Conservation (phyloP, 2,797 vertebrate species). For the Lycodopsis pacificus region DNA sequence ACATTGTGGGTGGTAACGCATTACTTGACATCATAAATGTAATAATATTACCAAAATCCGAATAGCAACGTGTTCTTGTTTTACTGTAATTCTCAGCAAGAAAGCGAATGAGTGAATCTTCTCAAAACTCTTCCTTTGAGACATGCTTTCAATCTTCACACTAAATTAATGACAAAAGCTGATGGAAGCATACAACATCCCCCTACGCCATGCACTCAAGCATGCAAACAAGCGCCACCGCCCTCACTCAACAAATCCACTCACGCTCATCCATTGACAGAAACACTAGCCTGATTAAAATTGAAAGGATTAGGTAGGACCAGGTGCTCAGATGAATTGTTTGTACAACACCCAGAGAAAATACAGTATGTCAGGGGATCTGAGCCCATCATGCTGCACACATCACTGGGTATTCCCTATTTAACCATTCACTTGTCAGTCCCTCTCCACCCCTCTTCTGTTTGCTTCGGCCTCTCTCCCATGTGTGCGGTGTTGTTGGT, state of each 20-base stretch:
- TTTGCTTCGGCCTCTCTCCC: conserved; percentile 18
- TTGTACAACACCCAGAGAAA: conserved; percentile 65
- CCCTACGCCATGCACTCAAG: conserved; percentile 26
- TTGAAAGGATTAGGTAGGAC: conserved; percentile 69
- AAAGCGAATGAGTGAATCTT: background rate
- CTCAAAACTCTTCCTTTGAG: conserved; percentile 6
- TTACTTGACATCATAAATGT: background rate
- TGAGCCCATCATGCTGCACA: conserved; percentile 54
- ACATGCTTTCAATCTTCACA: conserved; percentile 3
- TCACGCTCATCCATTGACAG: conserved; percentile 65
- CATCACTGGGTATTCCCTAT: conserved; percentile 64
- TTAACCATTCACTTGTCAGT: conserved; percentile 62
- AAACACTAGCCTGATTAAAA: conserved; percentile 77
- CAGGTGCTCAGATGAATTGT: conserved; percentile 78
- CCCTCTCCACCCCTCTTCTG: background rate
- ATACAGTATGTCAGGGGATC: conserved; percentile 62
- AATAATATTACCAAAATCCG: background rate
- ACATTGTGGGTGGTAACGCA: background rate
- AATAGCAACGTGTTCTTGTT: background rate
- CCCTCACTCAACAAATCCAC: conserved; percentile 23
- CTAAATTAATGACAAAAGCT: conserved; percentile 28
- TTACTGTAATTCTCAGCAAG: background rate
- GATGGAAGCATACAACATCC: conserved; percentile 41
- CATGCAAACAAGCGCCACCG: conserved; percentile 36
- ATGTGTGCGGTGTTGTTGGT: conserved; percentile 20